Evolutionary conservation across 1,140 invertebrate genomes (phyloP), one percentile per base, ranked within the genome.

Genomic region (Chironomus striatipennis): DNA sequence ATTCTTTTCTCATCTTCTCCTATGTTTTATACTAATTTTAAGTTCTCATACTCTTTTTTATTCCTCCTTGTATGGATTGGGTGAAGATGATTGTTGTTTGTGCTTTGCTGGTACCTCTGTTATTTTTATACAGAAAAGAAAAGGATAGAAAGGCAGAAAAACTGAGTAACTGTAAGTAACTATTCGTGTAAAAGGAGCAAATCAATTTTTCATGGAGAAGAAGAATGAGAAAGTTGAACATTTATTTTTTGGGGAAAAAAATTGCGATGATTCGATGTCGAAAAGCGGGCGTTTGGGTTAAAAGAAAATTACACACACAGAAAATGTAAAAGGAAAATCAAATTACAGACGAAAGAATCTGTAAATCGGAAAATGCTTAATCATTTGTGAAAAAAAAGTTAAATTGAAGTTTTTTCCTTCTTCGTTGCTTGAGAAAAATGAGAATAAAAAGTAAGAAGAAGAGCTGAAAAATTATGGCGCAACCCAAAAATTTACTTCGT

Each of bases 401-500:
- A 57, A 57, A 57, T 57, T 57, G 47, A 57, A 57, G 47, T 57
- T 57, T 57, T 57, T 57, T n/a, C 15, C 43, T 57, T 57, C 47
- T 57, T 57, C 43, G 15, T 57, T 57, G 12, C 10, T 12, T 5
- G 47, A 9, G 8, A 47, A 15, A 47, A 47, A 47, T 2, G 15
- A 47, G 15, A 15, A 47, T 3, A 57, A 15, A 57, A 57, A 57
- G 47, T 57, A 57, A 57, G 12, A n/a, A 34, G 24, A 34, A 34
- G 24, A 34, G 5, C 2, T 1, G 24, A 2, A 57, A 57, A 57
- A 57, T 57, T 57, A 57, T 57, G n/a, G 47, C 47, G 47, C 47
- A 57, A 57, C 47, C 47, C 47, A 57, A 57, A 57, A 57, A 57
- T 57, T 57, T 57, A 57, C n/a, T 57, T 57, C 47, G 47, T 57